Percentiles rank a stretch among this genome's conserved stretches.
phyloP scores from a whole-genome alignment of 2,888 invertebrate genomes.

The Blera fallax region DNA sequence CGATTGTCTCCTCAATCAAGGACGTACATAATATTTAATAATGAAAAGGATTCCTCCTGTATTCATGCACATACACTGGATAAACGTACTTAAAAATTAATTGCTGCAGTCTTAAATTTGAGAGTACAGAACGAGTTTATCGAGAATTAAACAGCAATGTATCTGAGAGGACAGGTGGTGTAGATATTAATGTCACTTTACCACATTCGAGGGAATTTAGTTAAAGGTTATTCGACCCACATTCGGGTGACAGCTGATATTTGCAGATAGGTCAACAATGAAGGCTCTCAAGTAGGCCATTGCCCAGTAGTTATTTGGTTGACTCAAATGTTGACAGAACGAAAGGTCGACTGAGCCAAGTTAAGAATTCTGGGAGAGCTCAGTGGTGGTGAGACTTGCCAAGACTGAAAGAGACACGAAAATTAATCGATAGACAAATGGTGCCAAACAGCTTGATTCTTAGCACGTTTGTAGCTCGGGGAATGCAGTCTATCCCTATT shows the following conservation, averaged over 20 bases:
- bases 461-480: no score
- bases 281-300: no score
- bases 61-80: slow-evolving; percentile 1
- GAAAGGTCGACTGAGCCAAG: no score
- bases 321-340: no score
- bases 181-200: neutral
- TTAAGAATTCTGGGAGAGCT: no score
- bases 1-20: slow-evolving; percentile 46
- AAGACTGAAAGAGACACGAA: no score
- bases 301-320: no score
- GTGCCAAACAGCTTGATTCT: no score
- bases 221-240: neutral
- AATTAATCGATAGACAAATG: no score
- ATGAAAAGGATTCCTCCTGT: neutral
- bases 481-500: no score
- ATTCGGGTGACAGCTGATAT: neutral
- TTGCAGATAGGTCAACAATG: neutral
- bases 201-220: neutral
- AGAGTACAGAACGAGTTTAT: neutral
- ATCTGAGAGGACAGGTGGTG: neutral
- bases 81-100: neutral
- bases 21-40: slow-evolving; percentile 19
- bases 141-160: neutral
- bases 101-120: neutral
- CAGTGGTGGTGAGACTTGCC: no score